Conservation (phyloP, 2,888 invertebrate species). For the Epirrhoe tristata region DNA sequence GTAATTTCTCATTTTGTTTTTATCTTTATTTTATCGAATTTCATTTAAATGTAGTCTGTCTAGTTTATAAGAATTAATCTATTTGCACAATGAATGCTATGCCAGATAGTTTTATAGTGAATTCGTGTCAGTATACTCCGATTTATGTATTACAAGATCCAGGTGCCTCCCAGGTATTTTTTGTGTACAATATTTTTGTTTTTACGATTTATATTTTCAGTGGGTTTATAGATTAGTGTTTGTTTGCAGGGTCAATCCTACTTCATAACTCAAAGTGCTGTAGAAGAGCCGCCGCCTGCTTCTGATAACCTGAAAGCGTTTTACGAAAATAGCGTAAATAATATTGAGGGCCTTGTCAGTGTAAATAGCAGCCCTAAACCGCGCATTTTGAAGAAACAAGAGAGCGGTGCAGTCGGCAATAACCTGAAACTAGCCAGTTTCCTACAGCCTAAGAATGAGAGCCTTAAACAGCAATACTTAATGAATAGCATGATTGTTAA, state of each 20-base stretch:
- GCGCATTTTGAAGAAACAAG: conserved; percentile 63
- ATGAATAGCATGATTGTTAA: conserved; percentile 63
- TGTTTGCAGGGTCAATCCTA: conserved; percentile 71
- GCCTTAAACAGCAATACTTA: conserved; percentile 60
- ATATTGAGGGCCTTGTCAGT: conserved; percentile 67
- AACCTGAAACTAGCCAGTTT: conserved; percentile 77
- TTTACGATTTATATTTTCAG: conserved; percentile 40
- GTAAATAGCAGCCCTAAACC: conserved; percentile 57
- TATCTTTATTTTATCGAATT: conserved; percentile 40
- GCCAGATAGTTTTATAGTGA: conserved; percentile 69
- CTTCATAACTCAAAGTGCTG: conserved; percentile 62
- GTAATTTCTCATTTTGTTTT: conserved; percentile 47
- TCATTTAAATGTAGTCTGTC: conserved; percentile 53
- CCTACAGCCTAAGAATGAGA: conserved; percentile 69
- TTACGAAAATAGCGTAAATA: conserved; percentile 80
- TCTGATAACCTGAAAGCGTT: conserved; percentile 78
- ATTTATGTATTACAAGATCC: conserved; percentile 77
- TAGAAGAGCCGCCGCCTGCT: conserved; percentile 64
- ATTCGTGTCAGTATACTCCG: conserved; percentile 78
- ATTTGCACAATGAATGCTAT: conserved; percentile 66
- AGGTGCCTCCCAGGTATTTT: conserved; percentile 73
- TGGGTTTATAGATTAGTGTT: conserved; percentile 30
- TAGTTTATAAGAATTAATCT: conserved; percentile 47
- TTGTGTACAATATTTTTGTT: conserved; percentile 44
- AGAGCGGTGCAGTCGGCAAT: conserved; percentile 63